Evolutionary conservation across 2,888 invertebrate genomes (phyloP), one percentile per base, ranked within the genome.

Genomic region (Epistrophella euchroma): DNA sequence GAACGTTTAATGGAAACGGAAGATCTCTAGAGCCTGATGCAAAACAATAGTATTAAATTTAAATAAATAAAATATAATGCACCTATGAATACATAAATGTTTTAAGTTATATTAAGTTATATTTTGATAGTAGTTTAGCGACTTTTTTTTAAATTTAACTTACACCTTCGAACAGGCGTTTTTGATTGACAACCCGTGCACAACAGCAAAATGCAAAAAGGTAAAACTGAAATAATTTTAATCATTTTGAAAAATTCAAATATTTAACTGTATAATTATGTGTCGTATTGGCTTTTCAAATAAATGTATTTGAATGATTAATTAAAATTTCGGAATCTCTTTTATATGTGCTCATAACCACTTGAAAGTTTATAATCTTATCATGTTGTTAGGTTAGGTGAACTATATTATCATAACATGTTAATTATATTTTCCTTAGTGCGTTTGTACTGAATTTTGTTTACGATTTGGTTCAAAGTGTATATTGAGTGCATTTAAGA

Each of bases 1-100:
- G 89, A 5, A 91, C 91, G 74, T 75, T 86, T 37, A 91, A 43
- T 0, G 91, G 91, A 37, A 89, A 32, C 0, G 89, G 88, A 37
- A 72, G 70, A 10, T 82, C 82, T 37, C 88, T 86, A 17, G 88
- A 73, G 77, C 91, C 91, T 91, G 19, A 11, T 28, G 7, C 22
- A 43, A 25, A 17, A 56, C 25, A 19, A 40, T 40, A 19, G 0
- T 64, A 6, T 15, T 40, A 5, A 6, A 40, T 37, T 4, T 37
- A 37, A 11, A 37, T 13, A 1, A 28, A 6, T 28, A 28, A 28
- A 28, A 28, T n/a, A n/a, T n/a, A n/a, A n/a, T n/a, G n/a, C n/a
- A n/a, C n/a, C n/a, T n/a, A n/a, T n/a, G n/a, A n/a, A n/a, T n/a
- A n/a, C n/a, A n/a, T n/a, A n/a, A n/a, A n/a, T n/a, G n/a, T 4